phyloP scores from a whole-genome alignment of 2,113 vertebrate genomes.

The Scytalopus superciliaris region DNA sequence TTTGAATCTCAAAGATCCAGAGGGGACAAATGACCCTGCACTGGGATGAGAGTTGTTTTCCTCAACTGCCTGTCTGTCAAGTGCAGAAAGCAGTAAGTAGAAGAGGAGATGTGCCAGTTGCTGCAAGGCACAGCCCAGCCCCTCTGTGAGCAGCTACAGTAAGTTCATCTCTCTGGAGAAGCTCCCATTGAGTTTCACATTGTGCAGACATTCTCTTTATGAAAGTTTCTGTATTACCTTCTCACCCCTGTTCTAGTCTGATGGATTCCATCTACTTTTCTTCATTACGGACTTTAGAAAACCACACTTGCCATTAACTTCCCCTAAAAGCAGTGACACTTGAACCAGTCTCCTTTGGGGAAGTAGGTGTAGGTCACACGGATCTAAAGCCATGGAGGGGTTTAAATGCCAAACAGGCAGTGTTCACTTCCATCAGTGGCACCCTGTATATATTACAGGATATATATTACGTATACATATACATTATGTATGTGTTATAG shows the following conservation, averaged over 20 bases:
- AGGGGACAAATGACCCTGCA: background rate
- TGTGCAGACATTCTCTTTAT: background rate
- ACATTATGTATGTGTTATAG: background rate
- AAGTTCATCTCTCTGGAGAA: background rate
- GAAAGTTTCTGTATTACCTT: background rate
- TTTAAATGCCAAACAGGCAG: background rate
- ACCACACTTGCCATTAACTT: background rate
- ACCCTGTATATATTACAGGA: background rate
- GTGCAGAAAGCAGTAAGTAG: background rate
- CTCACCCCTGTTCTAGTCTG: background rate
- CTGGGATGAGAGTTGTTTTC: background rate
- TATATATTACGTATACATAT: background rate
- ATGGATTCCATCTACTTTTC: background rate
- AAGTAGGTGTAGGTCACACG: background rate
- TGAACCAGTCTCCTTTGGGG: background rate
- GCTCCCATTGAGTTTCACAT: rapidly evolving
- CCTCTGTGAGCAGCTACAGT: rapidly evolving
- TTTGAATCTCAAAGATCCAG: background rate
- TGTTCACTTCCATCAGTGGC: background rate
- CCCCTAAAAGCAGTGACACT: background rate
- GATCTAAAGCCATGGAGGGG: background rate
- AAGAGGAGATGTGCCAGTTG: background rate
- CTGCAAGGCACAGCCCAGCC: background rate
- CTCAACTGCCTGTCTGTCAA: background rate
- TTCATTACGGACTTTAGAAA: background rate